A percentile compares a stretch with the other conserved stretches of the same genome.
phyloP scores from a whole-genome alignment of 2,888 invertebrate genomes.

The Cancer borealis region DNA sequence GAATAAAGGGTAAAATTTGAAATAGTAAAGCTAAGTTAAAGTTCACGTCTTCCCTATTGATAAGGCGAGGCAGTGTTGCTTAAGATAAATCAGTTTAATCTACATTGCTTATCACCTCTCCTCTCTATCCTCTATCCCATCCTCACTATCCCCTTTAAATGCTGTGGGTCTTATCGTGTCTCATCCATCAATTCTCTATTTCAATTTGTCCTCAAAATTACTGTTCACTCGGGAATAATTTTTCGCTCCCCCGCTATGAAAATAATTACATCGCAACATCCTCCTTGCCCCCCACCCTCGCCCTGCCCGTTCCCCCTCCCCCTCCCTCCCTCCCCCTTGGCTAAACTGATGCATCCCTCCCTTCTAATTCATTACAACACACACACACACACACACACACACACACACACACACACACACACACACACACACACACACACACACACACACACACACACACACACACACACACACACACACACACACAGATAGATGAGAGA shows the following conservation, averaged over 20 bases:
- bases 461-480: no score
- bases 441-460: no score
- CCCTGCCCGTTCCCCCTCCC: background rate
- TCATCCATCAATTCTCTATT: conserved; percentile 24
- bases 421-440: background rate
- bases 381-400: conserved; percentile 20
- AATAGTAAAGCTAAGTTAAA: background rate
- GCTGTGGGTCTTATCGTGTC: background rate
- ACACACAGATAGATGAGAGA: no score
- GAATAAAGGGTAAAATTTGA: background rate
- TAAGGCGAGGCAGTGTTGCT: background rate
- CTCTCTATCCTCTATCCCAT: background rate
- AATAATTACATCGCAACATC: background rate
- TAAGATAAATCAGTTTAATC: background rate
- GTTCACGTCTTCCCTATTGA: background rate
- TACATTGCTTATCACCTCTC: background rate
- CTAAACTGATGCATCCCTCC: background rate
- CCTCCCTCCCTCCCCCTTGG: background rate
- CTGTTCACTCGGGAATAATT: conserved; percentile 24
- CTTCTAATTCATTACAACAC: background rate
- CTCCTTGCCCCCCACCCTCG: background rate
- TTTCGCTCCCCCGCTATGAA: conserved; percentile 29
- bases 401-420: conserved; percentile 20
- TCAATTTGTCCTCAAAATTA: conserved; percentile 25
- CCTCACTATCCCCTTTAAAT: conserved; percentile 8